Percentiles rank a stretch among this genome's conserved stretches.
Evolutionary conservation across 2,797 vertebrate species (phyloP).

Genomic region (Micrastur ruficollis): DNA sequence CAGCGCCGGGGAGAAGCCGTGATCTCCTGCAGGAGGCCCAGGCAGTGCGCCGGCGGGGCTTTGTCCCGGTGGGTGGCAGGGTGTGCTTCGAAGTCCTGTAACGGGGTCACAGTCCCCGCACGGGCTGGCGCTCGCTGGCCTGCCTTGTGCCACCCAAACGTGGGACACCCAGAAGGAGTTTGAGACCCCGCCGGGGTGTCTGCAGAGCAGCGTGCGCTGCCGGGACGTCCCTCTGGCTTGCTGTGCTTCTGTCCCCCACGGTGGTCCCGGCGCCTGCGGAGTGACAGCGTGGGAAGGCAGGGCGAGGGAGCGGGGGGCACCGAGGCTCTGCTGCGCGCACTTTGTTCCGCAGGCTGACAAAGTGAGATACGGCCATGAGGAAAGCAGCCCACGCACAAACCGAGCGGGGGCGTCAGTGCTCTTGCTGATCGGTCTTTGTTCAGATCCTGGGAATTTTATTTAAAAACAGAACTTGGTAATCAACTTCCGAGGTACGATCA

Average conservation of each 20-base stretch:
- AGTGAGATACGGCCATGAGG: background rate
- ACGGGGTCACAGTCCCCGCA: background rate
- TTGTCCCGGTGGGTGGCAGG: background rate
- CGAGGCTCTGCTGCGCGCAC: background rate
- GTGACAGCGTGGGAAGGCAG: background rate
- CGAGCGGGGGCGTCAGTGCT: background rate
- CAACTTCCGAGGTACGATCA: background rate
- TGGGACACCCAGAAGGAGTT: background rate
- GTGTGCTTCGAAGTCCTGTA: no score
- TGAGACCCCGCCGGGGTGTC: background rate
- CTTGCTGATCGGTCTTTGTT: background rate
- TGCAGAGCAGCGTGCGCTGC: background rate
- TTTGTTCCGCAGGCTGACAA: background rate
- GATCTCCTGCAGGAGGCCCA: background rate
- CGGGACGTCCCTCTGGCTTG: background rate
- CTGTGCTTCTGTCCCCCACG: background rate
- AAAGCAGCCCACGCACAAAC: background rate
- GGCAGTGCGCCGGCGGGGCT: accelerated
- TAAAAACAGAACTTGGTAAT: background rate
- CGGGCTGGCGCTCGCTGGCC: background rate
- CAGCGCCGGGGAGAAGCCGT: accelerated
- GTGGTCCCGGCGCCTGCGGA: background rate
- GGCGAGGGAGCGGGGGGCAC: background rate
- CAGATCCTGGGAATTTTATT: background rate
- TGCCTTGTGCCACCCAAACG: background rate